Evolutionary conservation across 1,140 invertebrate species (phyloP), one percentile per base, ranked within the genome.

Genomic region (Lepidotrigona ventralis): DNA sequence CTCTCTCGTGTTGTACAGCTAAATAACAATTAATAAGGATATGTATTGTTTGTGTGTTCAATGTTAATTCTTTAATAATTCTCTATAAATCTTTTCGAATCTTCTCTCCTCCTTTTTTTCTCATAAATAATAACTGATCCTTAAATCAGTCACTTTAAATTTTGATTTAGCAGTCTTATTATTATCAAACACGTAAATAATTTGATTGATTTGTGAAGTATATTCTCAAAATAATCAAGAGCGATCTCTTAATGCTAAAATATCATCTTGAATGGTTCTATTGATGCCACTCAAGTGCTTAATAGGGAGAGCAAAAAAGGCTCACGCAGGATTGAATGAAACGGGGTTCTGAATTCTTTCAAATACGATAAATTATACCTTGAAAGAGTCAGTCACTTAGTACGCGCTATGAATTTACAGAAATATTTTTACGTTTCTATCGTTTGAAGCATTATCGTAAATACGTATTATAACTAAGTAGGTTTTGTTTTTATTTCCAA

Each of bases 1-100:
- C 99, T 75, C 99, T 95, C 93, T 99, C 99, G 93, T 99, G 99
- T 94, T 99, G 99, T 54, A 99, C 98, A 90, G 99, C 99, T 99
- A 95, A 86, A 94, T 81, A 92, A 84, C 77, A 90, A 70, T 79
- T 29, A 79, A 23, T 39, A 78, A 77, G 53, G 56, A 83, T 77
- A 56, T 78, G 80, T 74, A 78, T 88, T 81, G 83, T 69, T 74
- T 80, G 71, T 64, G 26, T 73, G 58, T 33, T 66, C 6, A 3
- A 64, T 70, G 26, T 12, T 39, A 11, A 69, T 68, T 21, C 15
- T 23, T 14, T 0, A 15, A 29, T 0, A 3, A 51, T 51, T 71
- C 8, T 23, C 26, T 56, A 23, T 21, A 14, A 46, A 8, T 29
- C 15, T 17, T 21, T 4, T 68, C 11, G n/a, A 9, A 63, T 8